Base-by-base conservation (phyloP, 2,888 invertebrate species). In the Nomada lathburiana region DNA sequence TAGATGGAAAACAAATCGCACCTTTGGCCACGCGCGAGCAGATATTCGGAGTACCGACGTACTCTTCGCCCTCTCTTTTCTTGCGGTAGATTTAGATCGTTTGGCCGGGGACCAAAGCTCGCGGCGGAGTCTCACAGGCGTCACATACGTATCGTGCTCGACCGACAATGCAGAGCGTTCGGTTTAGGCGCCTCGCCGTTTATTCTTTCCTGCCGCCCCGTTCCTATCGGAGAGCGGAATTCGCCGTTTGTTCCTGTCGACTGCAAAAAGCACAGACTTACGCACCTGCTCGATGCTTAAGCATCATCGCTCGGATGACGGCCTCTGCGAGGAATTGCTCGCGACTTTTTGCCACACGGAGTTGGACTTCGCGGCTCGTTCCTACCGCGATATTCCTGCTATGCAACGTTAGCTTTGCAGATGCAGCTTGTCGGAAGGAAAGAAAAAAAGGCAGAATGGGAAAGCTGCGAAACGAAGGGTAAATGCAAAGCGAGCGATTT, bases 71-170 rank as follows among this genome's bases (percentile, higher is more conserved):
- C 52, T 18, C 62, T 29, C 57, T 57, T 63, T 82, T 80, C 55
- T 65, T 52, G 80, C 52, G 72, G 76, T 80, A 60, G 64, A 76
- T 80, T 82, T 80, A 76, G 80, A 80, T 55, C 55, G 71, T 18
- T 72, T 82, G 82, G 82, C 80, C 76, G 55, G 44, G 36, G 55
- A 76, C 80, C 82, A 82, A 82, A 53, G 69, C 55, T 63, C 64
- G 23, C 55, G 18, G 20, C 26, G 20, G 16, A 11, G 11, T 13
- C 59, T n/a, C 20, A 13, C 7, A 23, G n/a, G 2, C 59, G 23
- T 60, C 7, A 36, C 36, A 5, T 36, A 36, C 36, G 36, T 36
- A 36, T 36, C 50, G 52, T 10, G 65, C 62, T 50, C 63, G 65
- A 64, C 18, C 55, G 73, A 5, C 53, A 60, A 53, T 60, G 13